Conservation (phyloP, 1,140 invertebrate species). For the Archegozetes longisetosus region DNA sequence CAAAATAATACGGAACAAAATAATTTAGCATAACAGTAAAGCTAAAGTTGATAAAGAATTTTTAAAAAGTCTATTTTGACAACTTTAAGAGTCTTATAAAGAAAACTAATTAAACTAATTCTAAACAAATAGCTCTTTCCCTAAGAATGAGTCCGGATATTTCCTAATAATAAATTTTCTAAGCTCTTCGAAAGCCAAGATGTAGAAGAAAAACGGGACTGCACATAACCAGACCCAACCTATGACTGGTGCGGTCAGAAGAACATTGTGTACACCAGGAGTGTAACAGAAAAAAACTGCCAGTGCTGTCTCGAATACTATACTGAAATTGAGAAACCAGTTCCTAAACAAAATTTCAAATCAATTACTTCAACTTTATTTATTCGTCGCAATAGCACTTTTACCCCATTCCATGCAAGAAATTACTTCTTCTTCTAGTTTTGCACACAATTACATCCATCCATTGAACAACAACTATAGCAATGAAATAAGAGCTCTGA, state of each 20-base stretch:
- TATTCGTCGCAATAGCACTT: too few species aligned
- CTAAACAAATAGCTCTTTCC: background rate
- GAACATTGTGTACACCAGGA: too few species aligned
- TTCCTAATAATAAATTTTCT: slow-evolving; percentile 7
- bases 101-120: background rate
- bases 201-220: slow-evolving; percentile 10
- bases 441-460: slow-evolving; percentile 8
- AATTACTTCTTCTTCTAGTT: background rate
- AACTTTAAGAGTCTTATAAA: too few species aligned
- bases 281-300: slow-evolving; percentile 50
- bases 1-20: too few species aligned
- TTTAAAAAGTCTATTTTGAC: too few species aligned
- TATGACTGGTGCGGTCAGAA: too few species aligned
- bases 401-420: slow-evolving; percentile 4
- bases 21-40: too few species aligned
- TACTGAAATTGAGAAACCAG: too few species aligned
- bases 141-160: slow-evolving; percentile 6
- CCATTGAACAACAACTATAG: slow-evolving; percentile 8
- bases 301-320: too few species aligned
- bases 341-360: too few species aligned
- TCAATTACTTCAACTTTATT: too few species aligned
- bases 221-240: slow-evolving; percentile 4
- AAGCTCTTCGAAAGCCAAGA: slow-evolving; percentile 6
- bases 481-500: slow-evolving; percentile 2
- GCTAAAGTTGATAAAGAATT: too few species aligned